phyloP scores from a whole-genome alignment of 2,888 invertebrate species.

The Papilio gigon region DNA sequence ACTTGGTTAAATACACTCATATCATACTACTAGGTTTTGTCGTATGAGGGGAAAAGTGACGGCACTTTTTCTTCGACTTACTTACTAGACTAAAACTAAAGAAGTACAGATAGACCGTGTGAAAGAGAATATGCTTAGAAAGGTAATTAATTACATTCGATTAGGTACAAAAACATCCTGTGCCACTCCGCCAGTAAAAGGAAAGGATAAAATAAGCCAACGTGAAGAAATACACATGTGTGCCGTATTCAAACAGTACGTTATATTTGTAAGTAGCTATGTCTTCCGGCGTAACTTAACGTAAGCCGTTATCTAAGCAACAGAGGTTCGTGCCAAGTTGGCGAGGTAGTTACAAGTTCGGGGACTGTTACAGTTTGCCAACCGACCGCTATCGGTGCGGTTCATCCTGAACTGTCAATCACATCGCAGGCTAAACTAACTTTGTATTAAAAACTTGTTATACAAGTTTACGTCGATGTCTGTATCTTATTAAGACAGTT shows the following conservation, averaged over 20 bases:
- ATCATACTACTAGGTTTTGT: not conserved
- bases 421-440: constrained; percentile 10
- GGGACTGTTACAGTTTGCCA: not conserved
- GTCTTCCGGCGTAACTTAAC: not conserved
- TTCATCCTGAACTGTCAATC: constrained; percentile 19
- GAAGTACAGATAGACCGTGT: too few species aligned
- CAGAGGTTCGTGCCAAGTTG: not conserved
- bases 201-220: too few species aligned
- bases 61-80: not conserved
- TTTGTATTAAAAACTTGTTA: not conserved
- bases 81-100: too few species aligned
- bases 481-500: too few species aligned
- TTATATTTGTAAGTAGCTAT: not conserved
- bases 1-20: constrained; percentile 3
- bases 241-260: not conserved
- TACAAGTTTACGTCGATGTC: constrained; percentile 1
- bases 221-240: too few species aligned
- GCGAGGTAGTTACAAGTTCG: not conserved
- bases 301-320: not conserved
- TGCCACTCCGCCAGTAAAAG: too few species aligned
- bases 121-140: too few species aligned
- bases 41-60: not conserved
- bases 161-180: too few species aligned
- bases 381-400: constrained; percentile 1
- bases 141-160: too few species aligned